phyloP scores from a whole-genome alignment of 1,140 invertebrate species.

The Heterodera carotae region DNA sequence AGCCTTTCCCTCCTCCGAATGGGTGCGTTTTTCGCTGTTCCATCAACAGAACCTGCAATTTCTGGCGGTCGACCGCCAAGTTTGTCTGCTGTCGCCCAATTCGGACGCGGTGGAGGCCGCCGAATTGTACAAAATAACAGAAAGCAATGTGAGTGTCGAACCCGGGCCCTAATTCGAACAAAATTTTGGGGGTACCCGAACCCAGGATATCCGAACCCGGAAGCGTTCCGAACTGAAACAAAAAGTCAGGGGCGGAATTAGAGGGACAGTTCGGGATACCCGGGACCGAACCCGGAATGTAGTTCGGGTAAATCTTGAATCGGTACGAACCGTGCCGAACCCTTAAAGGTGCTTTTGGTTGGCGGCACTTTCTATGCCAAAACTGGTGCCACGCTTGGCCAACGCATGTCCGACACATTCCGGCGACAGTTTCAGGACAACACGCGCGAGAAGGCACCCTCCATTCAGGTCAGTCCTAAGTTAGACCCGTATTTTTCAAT shows the following conservation, averaged over 20 bases:
- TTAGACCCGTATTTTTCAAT: too few relatives aligned
- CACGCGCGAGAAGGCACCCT: constrained; percentile 30
- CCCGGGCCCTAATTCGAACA: too few relatives aligned
- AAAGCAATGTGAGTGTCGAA: constrained; percentile 28
- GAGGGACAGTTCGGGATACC: too few relatives aligned
- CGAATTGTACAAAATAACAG: constrained; percentile 31
- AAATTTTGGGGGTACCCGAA: too few relatives aligned
- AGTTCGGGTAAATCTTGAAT: too few relatives aligned
- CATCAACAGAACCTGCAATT: constrained; percentile 25
- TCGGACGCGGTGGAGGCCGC: constrained; percentile 21
- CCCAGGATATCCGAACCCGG: too few relatives aligned
- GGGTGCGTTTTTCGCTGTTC: constrained; percentile 28
- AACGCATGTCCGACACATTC: constrained; percentile 22
- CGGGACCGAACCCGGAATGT: too few relatives aligned
- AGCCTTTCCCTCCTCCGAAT: constrained; percentile 16
- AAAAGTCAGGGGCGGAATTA: too few relatives aligned
- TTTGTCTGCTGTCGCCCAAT: constrained; percentile 33
- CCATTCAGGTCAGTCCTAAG: constrained; percentile 20
- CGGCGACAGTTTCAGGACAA: constrained; percentile 30
- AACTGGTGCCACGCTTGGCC: neutral
- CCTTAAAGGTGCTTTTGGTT: constrained; percentile 25
- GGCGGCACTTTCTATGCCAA: constrained; percentile 31
- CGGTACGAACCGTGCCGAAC: too few relatives aligned
- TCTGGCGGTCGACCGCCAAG: constrained; percentile 25
- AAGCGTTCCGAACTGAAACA: too few relatives aligned